Conservation (phyloP, 2,113 vertebrate species). For the Prinia subflava region DNA sequence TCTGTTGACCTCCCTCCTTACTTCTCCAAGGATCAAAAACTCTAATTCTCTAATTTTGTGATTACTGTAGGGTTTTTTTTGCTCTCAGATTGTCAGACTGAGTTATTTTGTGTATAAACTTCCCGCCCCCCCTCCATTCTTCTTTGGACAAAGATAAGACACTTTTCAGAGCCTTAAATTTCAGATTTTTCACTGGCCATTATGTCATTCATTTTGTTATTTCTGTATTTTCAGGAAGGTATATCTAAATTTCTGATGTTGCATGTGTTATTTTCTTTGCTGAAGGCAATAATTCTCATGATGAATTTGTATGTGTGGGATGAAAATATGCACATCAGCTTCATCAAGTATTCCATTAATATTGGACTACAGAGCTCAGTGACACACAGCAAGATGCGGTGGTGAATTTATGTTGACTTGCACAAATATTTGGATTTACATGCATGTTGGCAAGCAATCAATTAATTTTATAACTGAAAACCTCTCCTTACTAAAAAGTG, state of each 20-base stretch:
- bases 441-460: not conserved
- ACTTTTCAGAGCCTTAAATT: not conserved
- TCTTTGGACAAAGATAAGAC: not conserved
- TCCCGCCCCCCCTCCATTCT: not conserved
- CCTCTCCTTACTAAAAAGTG: not conserved
- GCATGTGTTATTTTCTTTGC: not conserved
- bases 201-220: not conserved
- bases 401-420: conserved; percentile 2
- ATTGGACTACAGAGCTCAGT: not conserved
- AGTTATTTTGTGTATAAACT: not conserved
- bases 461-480: conserved; percentile 1
- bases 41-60: not conserved
- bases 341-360: conserved; percentile 41
- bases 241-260: not conserved
- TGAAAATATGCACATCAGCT: conserved; percentile 18
- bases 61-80: not conserved
- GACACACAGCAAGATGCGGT: not conserved
- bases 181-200: not conserved
- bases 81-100: not conserved
- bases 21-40: fast-evolving
- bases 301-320: conserved; percentile 29
- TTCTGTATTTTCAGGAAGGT: not conserved
- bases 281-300: conserved; percentile 16
- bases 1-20: not conserved
- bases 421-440: conserved; percentile 23